Base-by-base conservation (phyloP, 2,888 invertebrate genomes). In the Amphimallon solstitiale region DNA sequence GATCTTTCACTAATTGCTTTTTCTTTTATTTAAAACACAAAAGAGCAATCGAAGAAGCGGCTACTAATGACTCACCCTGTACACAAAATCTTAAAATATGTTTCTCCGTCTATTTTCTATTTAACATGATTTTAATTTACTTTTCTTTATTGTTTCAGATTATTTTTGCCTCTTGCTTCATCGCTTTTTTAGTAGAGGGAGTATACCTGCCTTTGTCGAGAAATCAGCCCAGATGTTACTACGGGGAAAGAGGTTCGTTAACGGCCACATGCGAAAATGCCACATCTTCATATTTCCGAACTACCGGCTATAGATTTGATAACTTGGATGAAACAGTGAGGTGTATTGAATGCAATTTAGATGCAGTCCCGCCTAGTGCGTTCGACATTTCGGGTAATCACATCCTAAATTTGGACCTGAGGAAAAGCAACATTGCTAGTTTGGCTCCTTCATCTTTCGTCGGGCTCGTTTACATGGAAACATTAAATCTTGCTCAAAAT, bases 301-400 rank as follows among this genome's bases (percentile, higher is more conserved):
- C 65, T 40, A 81, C 81, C n/a, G 72, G 74, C 3, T 82, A 82
- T 69, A 71, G 80, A 66, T 82, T 82, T 67, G 81, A 82, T 68
- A 80, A 80, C 65, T 71, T 81, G 43, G 82, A 81, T 70, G 81
- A 81, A 72, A 80, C 80, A 0, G 69, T 82, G 1, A 71, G 74
- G 14, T 82, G 82, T 65, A 21, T 77, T 2, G 78, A 78, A 56
- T 82, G 82, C 70, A 75, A 72, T 23, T 67, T 82, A 21, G 72
- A 73, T 6, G 72, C 66, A 0, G 70, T 82, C 9, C 79, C 79
- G 29, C 62, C 77, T 2, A 77, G 77, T 34, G 77, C 78, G 1
- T 82, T 82, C 64, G 82, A 82, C 70, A 77, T 82, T 48, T 77
- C 80, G 5, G 81, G 81, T 9, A 82, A 82, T 64, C 79, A 78